Evolutionary conservation across 2,888 invertebrate genomes (phyloP), one percentile per base, ranked within the genome.

Genomic region (Clepsis dumicolana): DNA sequence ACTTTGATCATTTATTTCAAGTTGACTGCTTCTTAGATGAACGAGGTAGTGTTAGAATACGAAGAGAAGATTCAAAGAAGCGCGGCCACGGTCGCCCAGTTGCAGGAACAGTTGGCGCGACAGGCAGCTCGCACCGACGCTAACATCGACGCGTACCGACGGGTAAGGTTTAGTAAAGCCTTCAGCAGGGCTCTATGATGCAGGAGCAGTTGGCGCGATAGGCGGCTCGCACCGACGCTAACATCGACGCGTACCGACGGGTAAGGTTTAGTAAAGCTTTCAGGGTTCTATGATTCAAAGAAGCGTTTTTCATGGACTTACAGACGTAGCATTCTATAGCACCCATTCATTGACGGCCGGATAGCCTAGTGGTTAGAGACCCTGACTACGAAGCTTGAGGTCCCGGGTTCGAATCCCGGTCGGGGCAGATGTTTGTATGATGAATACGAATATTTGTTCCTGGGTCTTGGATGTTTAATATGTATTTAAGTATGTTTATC

Each of bases 1-100:
- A 29, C 29, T 29, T 29, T 4, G 7, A 29, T 4, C 29, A 29
- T n/a, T n/a, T n/a, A n/a, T n/a, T 41, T 7, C 16, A 14, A 25
- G n/a, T n/a, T 41, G 27, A 12, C n/a, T n/a, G n/a, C 14, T 5
- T 25, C 12, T 24, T 62, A 93, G 93, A 87, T 90, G 80, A 93
- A 92, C 71, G 78, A 88, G 12, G 80, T 92, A 41, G 93, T 94
- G 0, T 73, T 94, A 61, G 93, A 94, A 56, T 93, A 93, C 70
- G 94, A 94, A 75, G 93, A 94, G 77, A 91, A 91, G 76, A 78
- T 94, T 18, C 93, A 94, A 65, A 82, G 89, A 1, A 83, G 87
- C 10, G 48, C 48, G 21, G 48, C 48, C 21, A 48, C 48, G 71
- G 79, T 85, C 12, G 71, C 82, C 0, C 90, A 90, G 63, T 76